Evolutionary conservation across 2,113 vertebrate genomes (phyloP), one percentile per base, ranked within the genome.

Genomic region (Ondatra zibethicus): DNA sequence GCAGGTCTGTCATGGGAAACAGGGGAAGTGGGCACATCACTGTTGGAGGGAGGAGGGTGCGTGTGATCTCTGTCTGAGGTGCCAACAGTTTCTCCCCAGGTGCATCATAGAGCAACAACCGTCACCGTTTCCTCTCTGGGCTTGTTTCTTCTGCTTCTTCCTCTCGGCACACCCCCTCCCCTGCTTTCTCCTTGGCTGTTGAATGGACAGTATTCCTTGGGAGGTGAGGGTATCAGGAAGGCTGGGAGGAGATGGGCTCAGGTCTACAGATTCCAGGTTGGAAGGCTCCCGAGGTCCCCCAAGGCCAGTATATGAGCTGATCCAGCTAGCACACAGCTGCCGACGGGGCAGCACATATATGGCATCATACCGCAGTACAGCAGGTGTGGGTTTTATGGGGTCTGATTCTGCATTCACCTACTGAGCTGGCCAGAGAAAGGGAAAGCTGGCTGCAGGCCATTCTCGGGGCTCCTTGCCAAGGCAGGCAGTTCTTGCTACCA

Each of bases 291-390:
- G 4, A 6, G 52, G 31, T 45, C 73, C 31, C 76, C 61, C 5
- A n/a, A 19, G 45, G 61, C 23, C 21, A 36, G 2, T 65, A 36
- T 0, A 11, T 36, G 39, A 85, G 47, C 68, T 25, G 13, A 29
- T 5, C 31, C 7, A 9, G 52, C 50, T 27, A 16, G 29, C 29
- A 25, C 84, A 42, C 47, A 70, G 76, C 45, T 42, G 76, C 36
- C 39, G 8, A 0, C 0, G 4, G 84, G 11, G 47, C 25, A 0
- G 85, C 0, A 0, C 25, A 2, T 0, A 0, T 7, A 0, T 0
- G 6, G 17, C 4, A 3, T 10, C 66, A 0, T 0, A 2, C n/a
- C 4, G 61, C 50, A 58, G 89, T 7, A 1, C 1, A 33, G 66
- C 76, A 68, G 87, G 21, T 92, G 70, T 7, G 47, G 61, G 78